A percentile compares a stretch with the other conserved stretches of the same genome.
Evolutionary conservation across 2,888 invertebrate species (phyloP).

Genomic region (Falcaria lacertinaria): DNA sequence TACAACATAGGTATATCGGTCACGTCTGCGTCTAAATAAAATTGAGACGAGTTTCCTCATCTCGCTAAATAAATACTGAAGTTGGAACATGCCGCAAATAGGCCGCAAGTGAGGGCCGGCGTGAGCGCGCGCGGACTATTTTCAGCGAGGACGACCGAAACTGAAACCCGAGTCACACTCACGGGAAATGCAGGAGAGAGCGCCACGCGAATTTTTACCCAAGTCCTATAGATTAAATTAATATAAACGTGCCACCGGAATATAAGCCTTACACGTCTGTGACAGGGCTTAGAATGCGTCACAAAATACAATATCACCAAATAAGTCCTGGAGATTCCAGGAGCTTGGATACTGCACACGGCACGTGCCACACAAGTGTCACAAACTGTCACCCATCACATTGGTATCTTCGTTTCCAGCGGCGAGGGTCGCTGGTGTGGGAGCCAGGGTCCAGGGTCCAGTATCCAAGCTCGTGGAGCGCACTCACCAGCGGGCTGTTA

Average conservation of each 20-base stretch:
- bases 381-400: conserved; percentile 12
- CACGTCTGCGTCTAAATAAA: conserved; percentile 67
- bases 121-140: conserved; percentile 52
- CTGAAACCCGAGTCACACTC: conserved; percentile 72
- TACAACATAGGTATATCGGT: conserved; percentile 63
- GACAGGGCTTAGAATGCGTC: conserved; percentile 9
- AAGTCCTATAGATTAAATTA: conserved; percentile 16
- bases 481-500: conserved; percentile 77
- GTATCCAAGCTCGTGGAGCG: conserved; percentile 52
- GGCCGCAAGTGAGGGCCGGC: conserved; percentile 47
- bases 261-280: neutral
- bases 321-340: conserved; percentile 35
- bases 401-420: conserved; percentile 14
- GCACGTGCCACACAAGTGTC: conserved; percentile 23
- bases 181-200: conserved; percentile 28
- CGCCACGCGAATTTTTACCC: conserved; percentile 24
- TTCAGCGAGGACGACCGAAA: conserved; percentile 72
- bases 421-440: conserved; percentile 11
- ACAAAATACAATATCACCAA: conserved; percentile 41
- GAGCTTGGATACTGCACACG: conserved; percentile 60
- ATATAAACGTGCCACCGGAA: conserved; percentile 12
- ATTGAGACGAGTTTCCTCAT: conserved; percentile 70
- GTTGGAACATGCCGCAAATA: conserved; percentile 73
- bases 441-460: conserved; percentile 21
- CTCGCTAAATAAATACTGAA: conserved; percentile 75